Conservation (phyloP, 2,888 invertebrate genomes). For the Spodoptera littoralis region DNA sequence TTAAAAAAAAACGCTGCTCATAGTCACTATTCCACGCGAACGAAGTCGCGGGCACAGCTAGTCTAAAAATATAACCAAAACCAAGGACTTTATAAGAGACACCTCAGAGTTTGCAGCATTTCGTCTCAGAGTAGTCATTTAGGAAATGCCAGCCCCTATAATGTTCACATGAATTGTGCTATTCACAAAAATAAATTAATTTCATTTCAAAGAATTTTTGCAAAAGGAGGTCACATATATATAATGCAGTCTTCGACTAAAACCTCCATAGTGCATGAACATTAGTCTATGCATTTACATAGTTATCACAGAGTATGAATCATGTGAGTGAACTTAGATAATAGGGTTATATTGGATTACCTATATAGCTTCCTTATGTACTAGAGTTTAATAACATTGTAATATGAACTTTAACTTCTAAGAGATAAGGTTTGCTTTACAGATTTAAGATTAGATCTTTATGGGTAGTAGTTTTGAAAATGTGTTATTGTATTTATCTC, state of each 20-base stretch:
- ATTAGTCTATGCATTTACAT: constrained; percentile 16
- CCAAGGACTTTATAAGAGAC: too few relatives aligned
- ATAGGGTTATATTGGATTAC: constrained; percentile 53
- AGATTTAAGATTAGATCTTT: neutral
- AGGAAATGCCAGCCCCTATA: too few relatives aligned
- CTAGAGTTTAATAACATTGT: neutral
- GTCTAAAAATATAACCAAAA: too few relatives aligned
- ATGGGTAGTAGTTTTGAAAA: neutral
- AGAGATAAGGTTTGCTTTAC: neutral
- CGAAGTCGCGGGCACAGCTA: too few relatives aligned
- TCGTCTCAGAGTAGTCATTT: too few relatives aligned
- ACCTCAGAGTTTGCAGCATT: too few relatives aligned
- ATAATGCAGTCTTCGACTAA: constrained; percentile 1
- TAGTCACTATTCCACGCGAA: too few relatives aligned
- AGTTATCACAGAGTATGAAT: constrained; percentile 39
- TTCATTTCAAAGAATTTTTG: too few relatives aligned
- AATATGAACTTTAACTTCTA: neutral
- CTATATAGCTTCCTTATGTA: constrained; percentile 43
- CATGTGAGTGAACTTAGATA: constrained; percentile 51
- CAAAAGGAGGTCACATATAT: neutral
- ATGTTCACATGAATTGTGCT: too few relatives aligned
- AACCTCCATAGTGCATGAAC: constrained; percentile 5
- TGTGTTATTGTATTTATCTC: too few relatives aligned
- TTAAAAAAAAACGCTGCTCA: too few relatives aligned
- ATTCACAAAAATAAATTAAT: too few relatives aligned